Evolutionary conservation across 2,113 vertebrate genomes (phyloP), one percentile per base, ranked within the genome.

Genomic region (Enhydra lutris): DNA sequence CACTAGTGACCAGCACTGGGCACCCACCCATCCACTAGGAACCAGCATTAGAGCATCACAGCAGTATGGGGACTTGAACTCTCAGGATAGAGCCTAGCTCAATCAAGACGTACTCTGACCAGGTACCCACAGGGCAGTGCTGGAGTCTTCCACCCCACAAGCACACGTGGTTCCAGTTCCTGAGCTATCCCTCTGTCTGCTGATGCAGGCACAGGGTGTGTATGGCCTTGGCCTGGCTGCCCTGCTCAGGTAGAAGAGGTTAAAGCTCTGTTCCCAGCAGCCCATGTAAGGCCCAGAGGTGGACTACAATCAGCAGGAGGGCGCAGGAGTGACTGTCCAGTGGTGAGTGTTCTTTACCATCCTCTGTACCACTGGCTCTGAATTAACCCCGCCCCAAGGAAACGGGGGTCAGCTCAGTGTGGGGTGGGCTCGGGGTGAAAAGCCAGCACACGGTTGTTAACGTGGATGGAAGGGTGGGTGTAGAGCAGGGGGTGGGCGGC

Each of bases 81-180:
- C 74, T 57, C 15, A 45, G 80, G 39, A 29, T 12, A 57, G 81
- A 74, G 42, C 34, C 45, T 8, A 1, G 26, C 83, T 82, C 65
- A 21, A 9, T 82, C 65, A 21, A 7, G n/a, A 42, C 6, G 5
- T 2, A 1, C 63, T 81, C 31, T 26, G 55, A 67, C 29, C 45
- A 0, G 2, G 2, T 61, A 76, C n/a, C 36, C 9, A 1, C 57
- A 1, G 55, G 42, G 71, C 63, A 42, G 3, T 81, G 34, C 36
- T 8, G 26, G 82, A 20, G 47, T 3, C 0, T 0, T 10, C 29
- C 1, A 18, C 50, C 50, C 29, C 26, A 0, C 0, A 0, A 36
- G 21, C 31, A 50, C 17, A 0, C 9, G 34, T 14, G 36, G 3
- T 42, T 73, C 39, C 0, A 47, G 4, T 89, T 55, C 47, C 92